Conservation (phyloP, 2,113 vertebrate species). For the Orycteropus afer region DNA sequence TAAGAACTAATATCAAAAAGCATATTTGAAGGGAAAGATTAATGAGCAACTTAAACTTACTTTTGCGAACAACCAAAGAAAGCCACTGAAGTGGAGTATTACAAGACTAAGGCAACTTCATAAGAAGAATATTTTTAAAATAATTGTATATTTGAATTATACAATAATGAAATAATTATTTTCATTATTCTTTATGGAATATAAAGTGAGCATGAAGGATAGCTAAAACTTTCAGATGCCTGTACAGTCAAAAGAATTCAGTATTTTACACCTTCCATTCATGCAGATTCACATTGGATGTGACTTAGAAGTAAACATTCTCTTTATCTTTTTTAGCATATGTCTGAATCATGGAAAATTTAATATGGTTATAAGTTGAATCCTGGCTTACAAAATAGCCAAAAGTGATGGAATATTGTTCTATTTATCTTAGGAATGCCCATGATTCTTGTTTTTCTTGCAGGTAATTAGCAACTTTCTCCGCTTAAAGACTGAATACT, state of each 20-base stretch:
- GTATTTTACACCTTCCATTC: conserved; percentile 18
- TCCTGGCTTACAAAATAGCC: conserved; percentile 24
- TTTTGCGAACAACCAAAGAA: conserved; percentile 41
- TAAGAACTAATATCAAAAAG: conserved; percentile 62
- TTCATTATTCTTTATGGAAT: conserved; percentile 26
- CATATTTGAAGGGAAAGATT: conserved; percentile 69
- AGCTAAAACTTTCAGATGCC: not conserved
- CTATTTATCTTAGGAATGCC: conserved; percentile 32
- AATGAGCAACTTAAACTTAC: conserved; percentile 39
- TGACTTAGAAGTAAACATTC: conserved; percentile 4
- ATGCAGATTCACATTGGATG: not conserved
- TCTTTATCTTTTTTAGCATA: not conserved
- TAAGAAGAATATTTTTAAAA: conserved; percentile 57
- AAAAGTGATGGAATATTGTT: conserved; percentile 36
- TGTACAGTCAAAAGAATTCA: not conserved
- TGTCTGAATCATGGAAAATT: conserved; percentile 34
- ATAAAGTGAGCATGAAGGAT: conserved; percentile 24
- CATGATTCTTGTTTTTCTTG: conserved; percentile 54
- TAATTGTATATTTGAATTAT: not conserved
- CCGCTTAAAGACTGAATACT: conserved; percentile 61
- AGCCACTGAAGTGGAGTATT: conserved; percentile 61
- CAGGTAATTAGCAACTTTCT: conserved; percentile 43
- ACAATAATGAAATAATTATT: too few species aligned
- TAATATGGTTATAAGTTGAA: conserved; percentile 49
- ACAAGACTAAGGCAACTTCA: conserved; percentile 77